Percentiles rank a stretch among this genome's conserved stretches.
phyloP scores from a whole-genome alignment of 2,888 invertebrate genomes.

The Perizoma flavofasciatum region DNA sequence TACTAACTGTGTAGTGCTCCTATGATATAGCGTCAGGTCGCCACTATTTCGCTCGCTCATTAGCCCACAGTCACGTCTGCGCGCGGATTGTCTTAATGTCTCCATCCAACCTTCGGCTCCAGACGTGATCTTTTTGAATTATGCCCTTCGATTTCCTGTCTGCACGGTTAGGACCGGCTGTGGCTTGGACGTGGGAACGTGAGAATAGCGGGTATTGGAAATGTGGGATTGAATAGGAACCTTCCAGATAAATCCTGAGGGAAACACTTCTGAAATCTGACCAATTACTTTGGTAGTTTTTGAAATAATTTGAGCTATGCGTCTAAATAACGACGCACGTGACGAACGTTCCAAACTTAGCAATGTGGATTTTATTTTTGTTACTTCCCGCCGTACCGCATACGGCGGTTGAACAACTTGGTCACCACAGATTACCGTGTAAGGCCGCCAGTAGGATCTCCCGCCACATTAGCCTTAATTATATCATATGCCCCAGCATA shows the following conservation, averaged over 20 bases:
- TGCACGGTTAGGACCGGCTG: slow-evolving; percentile 20
- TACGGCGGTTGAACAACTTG: no score
- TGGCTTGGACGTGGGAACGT: slow-evolving; percentile 17
- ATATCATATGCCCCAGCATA: no score
- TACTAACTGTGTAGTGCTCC: no score
- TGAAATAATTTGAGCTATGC: no score
- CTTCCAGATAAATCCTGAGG: slow-evolving; percentile 6
- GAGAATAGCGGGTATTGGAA: slow-evolving; percentile 18
- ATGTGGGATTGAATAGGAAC: slow-evolving; percentile 7
- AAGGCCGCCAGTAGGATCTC: no score
- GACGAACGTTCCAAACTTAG: no score
- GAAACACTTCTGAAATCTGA: neutral
- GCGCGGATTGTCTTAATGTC: slow-evolving; percentile 46
- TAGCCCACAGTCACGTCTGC: slow-evolving; percentile 37
- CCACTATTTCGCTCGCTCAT: slow-evolving; percentile 25
- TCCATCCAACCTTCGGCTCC: slow-evolving; percentile 24
- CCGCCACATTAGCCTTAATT: no score
- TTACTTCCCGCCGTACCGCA: no score
- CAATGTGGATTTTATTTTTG: no score
- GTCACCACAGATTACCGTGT: no score
- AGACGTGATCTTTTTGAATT: slow-evolving; percentile 43
- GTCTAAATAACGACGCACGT: no score
- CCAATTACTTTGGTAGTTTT: no score
- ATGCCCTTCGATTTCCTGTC: slow-evolving; percentile 40
- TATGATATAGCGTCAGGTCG: neutral